Evolutionary conservation across 2,888 invertebrate genomes (phyloP).

Genomic region (Clepsis dumicolana): DNA sequence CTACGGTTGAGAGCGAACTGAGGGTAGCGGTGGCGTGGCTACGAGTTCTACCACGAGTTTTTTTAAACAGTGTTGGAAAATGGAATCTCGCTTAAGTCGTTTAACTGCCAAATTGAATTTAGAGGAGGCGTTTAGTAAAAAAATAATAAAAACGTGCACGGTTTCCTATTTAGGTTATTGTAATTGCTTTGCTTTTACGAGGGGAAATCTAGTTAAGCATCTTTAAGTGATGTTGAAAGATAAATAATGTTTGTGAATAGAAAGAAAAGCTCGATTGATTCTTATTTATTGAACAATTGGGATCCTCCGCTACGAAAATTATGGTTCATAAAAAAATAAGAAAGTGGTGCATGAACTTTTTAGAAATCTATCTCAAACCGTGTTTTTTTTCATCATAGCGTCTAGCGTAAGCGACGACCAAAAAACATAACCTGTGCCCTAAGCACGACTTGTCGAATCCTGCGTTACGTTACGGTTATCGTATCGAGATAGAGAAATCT

Average conservation of each 20-base stretch:
- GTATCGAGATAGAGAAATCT: too few relatives aligned
- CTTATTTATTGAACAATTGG: too few relatives aligned
- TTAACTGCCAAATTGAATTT: constrained; percentile 48
- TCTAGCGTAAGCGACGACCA: too few relatives aligned
- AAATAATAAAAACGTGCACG: background rate
- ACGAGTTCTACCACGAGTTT: constrained; percentile 41
- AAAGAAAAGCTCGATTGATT: background rate
- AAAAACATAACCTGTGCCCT: too few relatives aligned
- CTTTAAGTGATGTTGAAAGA: too few relatives aligned
- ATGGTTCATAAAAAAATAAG: too few relatives aligned
- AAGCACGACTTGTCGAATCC: too few relatives aligned
- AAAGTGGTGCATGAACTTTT: too few relatives aligned
- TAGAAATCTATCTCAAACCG: too few relatives aligned
- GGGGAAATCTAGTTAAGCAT: background rate
- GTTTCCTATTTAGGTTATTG: background rate
- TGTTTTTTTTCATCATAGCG: too few relatives aligned
- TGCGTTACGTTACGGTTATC: too few relatives aligned
- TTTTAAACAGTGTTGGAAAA: constrained; percentile 23
- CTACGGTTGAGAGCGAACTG: constrained; percentile 51
- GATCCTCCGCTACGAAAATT: too few relatives aligned
- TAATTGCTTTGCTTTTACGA: background rate
- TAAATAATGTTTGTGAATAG: background rate
- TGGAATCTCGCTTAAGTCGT: constrained; percentile 38
- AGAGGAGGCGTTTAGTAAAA: constrained; percentile 41
- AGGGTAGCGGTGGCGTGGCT: constrained; percentile 44